A percentile compares a stretch with the other conserved stretches of the same genome.
Conservation (phyloP, 2,113 vertebrate species). For the Rissa tridactyla region DNA sequence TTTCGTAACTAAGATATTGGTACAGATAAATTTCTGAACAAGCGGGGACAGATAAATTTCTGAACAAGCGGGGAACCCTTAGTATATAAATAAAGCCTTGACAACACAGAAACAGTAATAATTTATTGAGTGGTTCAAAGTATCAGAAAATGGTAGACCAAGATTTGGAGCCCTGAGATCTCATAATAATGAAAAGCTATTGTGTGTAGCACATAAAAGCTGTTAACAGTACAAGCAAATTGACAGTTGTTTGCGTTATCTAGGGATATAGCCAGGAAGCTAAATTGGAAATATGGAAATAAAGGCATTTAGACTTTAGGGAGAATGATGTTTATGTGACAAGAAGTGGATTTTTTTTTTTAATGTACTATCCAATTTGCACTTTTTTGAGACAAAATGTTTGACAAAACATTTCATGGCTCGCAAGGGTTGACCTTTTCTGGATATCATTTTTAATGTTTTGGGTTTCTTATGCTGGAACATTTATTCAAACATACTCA, state of each 20-base stretch:
- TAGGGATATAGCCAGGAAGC: background rate
- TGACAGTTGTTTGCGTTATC: background rate
- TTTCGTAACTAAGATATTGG: background rate
- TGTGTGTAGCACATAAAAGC: constrained; percentile 8
- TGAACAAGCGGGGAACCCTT: background rate
- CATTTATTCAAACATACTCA: background rate
- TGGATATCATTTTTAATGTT: background rate
- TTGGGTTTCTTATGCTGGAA: background rate
- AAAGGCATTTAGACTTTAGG: background rate
- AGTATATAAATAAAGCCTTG: background rate
- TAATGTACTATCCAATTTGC: background rate
- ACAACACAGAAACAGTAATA: background rate
- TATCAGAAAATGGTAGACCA: background rate
- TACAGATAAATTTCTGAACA: background rate
- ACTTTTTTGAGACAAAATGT: background rate
- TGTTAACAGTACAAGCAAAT: background rate
- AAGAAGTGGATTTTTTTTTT: background rate
- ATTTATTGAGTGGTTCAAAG: background rate
- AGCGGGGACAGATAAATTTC: background rate
- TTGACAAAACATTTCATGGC: background rate
- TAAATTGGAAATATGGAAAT: constrained; percentile 41
- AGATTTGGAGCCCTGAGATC: background rate
- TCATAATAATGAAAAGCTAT: constrained; percentile 8
- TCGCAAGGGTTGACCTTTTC: constrained; percentile 1
- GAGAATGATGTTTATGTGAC: background rate